These are phyloP conservation scores for Platyscapa corneri DNA, from an alignment of 1,140 invertebrate genomes.

Conservation along the genomic window DNA sequence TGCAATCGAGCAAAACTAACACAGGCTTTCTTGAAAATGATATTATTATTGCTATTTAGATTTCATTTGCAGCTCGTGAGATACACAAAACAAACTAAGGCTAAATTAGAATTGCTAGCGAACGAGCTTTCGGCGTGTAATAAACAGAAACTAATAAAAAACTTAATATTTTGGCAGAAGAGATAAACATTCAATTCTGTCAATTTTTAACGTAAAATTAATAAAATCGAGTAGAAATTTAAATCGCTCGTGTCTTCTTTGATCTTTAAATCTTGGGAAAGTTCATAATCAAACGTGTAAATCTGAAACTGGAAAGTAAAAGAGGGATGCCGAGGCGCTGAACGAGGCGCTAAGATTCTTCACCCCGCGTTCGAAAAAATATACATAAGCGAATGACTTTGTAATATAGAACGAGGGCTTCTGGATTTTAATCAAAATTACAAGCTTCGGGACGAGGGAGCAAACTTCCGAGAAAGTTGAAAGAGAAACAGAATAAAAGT, in stretches of 20 bases:
- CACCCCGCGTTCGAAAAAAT: conserved; percentile 11
- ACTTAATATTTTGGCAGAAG: too few species aligned
- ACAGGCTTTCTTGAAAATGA: too few species aligned
- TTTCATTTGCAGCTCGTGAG: too few species aligned
- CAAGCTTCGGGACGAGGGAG: not conserved
- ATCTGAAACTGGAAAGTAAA: not conserved
- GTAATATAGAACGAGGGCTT: not conserved
- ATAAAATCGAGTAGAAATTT: too few species aligned
- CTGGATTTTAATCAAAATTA: conserved; percentile 45
- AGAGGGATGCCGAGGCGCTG: not conserved
- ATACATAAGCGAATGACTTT: not conserved
- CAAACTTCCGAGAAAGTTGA: not conserved
- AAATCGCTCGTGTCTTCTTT: not conserved
- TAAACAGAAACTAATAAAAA: too few species aligned
- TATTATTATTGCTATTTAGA: too few species aligned
- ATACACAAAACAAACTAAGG: too few species aligned
- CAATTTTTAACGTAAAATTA: too few species aligned
- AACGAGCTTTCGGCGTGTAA: too few species aligned
- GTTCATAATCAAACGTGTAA: conserved; percentile 33
- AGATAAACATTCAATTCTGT: too few species aligned
- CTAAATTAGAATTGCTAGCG: too few species aligned
- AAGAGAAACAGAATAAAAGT: conserved; percentile 29
- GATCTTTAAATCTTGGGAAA: not conserved
- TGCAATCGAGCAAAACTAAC: too few species aligned
- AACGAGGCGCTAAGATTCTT: conserved; percentile 13